Conservation (phyloP, 2,888 invertebrate genomes). For the Dendrolimus pini region DNA sequence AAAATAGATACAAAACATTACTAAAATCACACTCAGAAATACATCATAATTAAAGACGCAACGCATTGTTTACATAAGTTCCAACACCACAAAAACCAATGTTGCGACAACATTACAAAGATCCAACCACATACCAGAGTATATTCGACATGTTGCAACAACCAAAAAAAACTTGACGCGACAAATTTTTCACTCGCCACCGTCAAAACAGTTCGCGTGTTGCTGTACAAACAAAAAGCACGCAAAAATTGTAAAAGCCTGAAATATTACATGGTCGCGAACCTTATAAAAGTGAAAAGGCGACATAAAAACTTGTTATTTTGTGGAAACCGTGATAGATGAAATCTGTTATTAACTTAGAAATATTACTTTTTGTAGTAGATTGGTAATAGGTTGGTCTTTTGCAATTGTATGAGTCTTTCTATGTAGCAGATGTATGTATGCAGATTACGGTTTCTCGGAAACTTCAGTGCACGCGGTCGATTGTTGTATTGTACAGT, state of each 20-base stretch:
- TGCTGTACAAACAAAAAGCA: slow-evolving; percentile 6
- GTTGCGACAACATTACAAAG: background rate
- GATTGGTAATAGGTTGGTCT: too few relatives aligned
- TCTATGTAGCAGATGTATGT: too few relatives aligned
- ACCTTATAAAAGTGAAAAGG: slow-evolving; percentile 6
- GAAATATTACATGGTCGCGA: slow-evolving; percentile 12
- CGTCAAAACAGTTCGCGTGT: slow-evolving; percentile 40
- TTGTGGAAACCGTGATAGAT: too few relatives aligned
- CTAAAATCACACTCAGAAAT: background rate
- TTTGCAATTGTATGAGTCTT: too few relatives aligned
- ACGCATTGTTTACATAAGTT: too few relatives aligned
- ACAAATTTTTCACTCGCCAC: slow-evolving; percentile 48
- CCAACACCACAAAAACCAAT: background rate
- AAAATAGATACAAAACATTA: too few relatives aligned
- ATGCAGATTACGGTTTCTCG: too few relatives aligned
- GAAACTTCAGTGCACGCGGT: too few relatives aligned
- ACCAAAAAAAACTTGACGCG: slow-evolving; percentile 16
- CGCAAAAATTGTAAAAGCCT: slow-evolving; percentile 6
- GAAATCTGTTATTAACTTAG: too few relatives aligned
- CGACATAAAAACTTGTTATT: background rate
- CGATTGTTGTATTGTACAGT: too few relatives aligned
- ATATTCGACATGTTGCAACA: background rate
- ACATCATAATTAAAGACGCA: background rate
- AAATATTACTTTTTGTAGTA: too few relatives aligned
- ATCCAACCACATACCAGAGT: background rate